Base-by-base conservation (phyloP, 2,797 vertebrate genomes). In the Margarornis squamiger region DNA sequence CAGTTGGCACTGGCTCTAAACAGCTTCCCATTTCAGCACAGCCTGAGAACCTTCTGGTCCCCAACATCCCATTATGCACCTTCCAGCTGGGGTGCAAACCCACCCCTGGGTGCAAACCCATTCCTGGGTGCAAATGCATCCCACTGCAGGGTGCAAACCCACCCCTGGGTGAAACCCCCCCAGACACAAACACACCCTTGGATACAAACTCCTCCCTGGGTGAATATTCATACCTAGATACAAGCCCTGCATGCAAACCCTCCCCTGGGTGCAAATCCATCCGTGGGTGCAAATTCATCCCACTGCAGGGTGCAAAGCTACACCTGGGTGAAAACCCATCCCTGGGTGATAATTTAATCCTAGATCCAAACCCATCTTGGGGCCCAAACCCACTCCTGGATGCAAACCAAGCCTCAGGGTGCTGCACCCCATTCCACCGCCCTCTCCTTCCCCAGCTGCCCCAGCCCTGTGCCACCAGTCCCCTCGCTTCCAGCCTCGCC, bases 1-100 rank as follows among this genome's bases (percentile, higher is more conserved):
- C 68, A 63, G 61, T 70, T 58, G 79, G 45, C 54, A 55, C 36
- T 2, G 5, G 20, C 45, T 14, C 36, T 21, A 2, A 57, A 26
- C 57, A 59, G 45, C 52, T 74, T 21, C 51, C 46, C 34, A 13
- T n/a, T 32, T 30, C 74, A 52, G 68, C n/a, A 2, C 29, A 57
- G 20, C 48, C 26, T 36, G 68, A 43, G 57, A 34, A 34, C 9
- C 49, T 52, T 21, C 59, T 13, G 70, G 10, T 13, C 41, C 58
- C 59, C 2, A 0, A 4, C 46, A 24, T 13, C 62, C 30, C 68
- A 45, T 32, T 48, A 4, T 1, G 9, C 1, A 0, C 20, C 41
- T 52, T n/a, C 72, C 79, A 52, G 48, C 57, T 34, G 78, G 59
- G 30, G 21, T 39, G 24, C 32, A 82, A 89, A 66, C 15, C 10